A percentile compares a stretch with the other conserved stretches of the same genome.
Conservation (phyloP, 2,113 vertebrate species). For the Cettia cetti region DNA sequence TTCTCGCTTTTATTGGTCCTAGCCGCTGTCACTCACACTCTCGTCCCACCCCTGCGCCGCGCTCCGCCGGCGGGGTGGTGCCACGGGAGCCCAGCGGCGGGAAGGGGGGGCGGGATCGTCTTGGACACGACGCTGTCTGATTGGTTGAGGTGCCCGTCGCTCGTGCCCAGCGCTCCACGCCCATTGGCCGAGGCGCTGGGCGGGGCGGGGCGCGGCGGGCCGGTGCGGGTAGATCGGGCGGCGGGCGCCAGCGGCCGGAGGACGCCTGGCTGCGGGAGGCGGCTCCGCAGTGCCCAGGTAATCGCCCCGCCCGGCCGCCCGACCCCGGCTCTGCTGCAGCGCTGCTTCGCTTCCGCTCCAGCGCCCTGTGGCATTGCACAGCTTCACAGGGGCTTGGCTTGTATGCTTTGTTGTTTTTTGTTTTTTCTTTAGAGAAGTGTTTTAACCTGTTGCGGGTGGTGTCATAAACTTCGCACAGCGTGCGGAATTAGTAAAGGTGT, state of each 20-base stretch:
- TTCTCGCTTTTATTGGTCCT: accelerated
- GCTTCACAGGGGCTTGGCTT: background rate
- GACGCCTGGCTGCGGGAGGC: too few species aligned
- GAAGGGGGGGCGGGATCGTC: background rate
- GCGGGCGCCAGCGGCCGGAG: too few species aligned
- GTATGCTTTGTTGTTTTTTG: accelerated
- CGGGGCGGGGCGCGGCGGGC: background rate
- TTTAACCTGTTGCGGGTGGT: background rate
- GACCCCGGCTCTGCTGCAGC: accelerated
- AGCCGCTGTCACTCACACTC: accelerated
- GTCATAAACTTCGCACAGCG: background rate
- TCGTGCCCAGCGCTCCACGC: background rate
- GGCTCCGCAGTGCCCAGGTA: too few species aligned
- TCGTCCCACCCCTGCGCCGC: background rate
- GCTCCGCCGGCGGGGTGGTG: background rate
- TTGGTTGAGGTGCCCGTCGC: accelerated
- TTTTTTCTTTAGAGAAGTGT: background rate
- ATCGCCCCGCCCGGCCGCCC: too few species aligned
- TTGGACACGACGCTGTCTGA: accelerated
- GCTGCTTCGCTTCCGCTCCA: background rate
- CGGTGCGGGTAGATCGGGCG: background rate
- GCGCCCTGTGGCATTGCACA: background rate
- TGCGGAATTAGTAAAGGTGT: accelerated
- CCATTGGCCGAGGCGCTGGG: background rate
- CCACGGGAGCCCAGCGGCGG: background rate